Base-by-base conservation (phyloP, 64 coral and sea anemone species). In the Hydrozoanthus tunicans region DNA sequence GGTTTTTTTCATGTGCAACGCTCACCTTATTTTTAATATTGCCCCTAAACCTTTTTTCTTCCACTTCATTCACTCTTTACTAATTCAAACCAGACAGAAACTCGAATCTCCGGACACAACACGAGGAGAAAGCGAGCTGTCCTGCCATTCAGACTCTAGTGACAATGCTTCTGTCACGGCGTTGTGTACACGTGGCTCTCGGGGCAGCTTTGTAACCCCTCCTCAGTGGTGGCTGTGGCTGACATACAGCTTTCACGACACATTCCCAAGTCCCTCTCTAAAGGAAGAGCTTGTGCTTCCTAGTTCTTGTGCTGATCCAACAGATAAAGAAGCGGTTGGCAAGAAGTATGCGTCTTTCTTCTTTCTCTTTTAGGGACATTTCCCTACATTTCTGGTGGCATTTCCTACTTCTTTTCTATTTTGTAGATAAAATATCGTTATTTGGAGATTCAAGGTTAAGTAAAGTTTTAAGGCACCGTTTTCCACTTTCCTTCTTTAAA, bases 221-320 rank as follows among this genome's bases (percentile, higher is more conserved):
- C 78, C 1, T 26, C 58, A 60, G 15, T 53, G 15, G 3, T 61
- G 55, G 57, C 57, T 6, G 13, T 26, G n/a, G 78, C 56, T 57
- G 58, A 7, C 20, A 9, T 9, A 61, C 23, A 57, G 23, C 23
- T 26, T 80, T 4, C 10, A 10, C n/a, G 57, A 62, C 20, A 62
- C 56, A 43, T 80, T 80, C 24, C 78, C 78, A n/a, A 80, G 56
- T 61, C 78, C 78, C 32, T 26, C 78, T 80, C 57, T 55, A 12
- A 80, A 80, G 78, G 78, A 58, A 80, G 78, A 80, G n/a, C 32
- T 80, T 80, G 58, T 26, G 9, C 78, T 80, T 13, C 78, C 57
- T 17, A 55, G 27, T 61, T 58, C 58, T 80, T 58, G 24, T 26
- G n/a, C 6, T 61, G 78, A 80, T n/a, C 9, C 59, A 23, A 80